These are phyloP conservation scores for Turritopsis dohrnii DNA, from an alignment of 30 jellyfish, hydroid and myxozoan genomes.

Conservation along the genomic window DNA sequence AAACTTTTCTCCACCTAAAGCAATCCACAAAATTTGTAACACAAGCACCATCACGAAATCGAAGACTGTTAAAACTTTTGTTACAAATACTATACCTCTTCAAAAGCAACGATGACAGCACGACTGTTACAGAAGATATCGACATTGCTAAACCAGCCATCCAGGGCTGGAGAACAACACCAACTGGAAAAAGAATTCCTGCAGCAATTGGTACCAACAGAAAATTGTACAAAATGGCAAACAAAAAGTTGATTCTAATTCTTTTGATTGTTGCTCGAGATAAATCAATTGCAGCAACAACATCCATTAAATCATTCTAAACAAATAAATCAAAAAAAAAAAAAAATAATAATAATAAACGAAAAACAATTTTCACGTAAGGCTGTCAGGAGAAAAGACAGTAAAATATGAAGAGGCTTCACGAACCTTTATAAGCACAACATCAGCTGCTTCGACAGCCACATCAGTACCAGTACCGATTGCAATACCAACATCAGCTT, in stretches of 20 bases:
- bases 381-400: background rate
- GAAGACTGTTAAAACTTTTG: no score
- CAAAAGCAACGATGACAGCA: conserved; percentile 84
- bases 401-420: background rate
- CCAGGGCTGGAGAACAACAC: conserved; percentile 98
- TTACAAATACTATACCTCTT: no score
- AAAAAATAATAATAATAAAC: background rate
- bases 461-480: conserved; percentile 99
- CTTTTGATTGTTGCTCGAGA: conserved; percentile 82
- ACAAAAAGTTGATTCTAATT: conserved; percentile 72
- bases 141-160: conserved; percentile 99
- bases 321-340: background rate
- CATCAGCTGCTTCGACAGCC: conserved; percentile 97
- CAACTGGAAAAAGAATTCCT: conserved; percentile 86
- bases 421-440: conserved; percentile 78
- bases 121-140: conserved; percentile 95
- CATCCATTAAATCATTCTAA: conserved; percentile 89
- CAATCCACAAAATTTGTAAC: no score
- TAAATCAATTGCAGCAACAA: conserved; percentile 93
- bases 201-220: conserved; percentile 99
- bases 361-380: background rate
- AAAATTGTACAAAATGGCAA: conserved; percentile 82
- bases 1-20: no score
- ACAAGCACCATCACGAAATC: no score
- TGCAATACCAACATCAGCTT: conserved; percentile 98